Percentiles rank a stretch among this genome's conserved stretches.
These are phyloP conservation scores for Cercopithecus diana DNA, from an alignment of 2,797 vertebrate species.

Conservation along the genomic window DNA sequence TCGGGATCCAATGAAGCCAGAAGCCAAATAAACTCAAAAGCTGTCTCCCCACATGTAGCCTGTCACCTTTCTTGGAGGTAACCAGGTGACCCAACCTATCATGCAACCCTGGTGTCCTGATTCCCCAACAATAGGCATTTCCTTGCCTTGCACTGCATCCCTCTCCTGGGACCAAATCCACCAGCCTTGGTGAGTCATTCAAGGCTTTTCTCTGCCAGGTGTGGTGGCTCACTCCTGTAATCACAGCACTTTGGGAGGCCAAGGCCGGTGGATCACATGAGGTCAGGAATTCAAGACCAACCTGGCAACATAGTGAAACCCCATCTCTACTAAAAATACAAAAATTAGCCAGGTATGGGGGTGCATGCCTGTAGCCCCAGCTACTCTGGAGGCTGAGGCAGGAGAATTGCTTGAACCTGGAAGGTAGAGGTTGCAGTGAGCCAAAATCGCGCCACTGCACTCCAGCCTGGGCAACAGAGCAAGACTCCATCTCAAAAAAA, in stretches of 20 bases:
- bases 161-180: neutral
- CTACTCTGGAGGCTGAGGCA: neutral
- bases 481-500: neutral
- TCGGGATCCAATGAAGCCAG: constrained; percentile 75
- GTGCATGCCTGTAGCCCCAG: neutral
- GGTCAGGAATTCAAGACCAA: neutral
- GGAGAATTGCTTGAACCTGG: neutral
- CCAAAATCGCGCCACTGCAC: neutral
- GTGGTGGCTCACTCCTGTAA: neutral
- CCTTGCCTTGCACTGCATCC: no score
- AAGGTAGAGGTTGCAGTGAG: neutral
- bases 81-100: neutral
- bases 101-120: neutral
- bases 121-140: neutral
- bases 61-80: neutral
- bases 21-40: constrained; percentile 81
- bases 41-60: constrained; percentile 50
- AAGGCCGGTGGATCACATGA: neutral
- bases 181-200: neutral
- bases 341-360: neutral
- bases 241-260: neutral
- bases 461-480: neutral
- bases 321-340: no score
- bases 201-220: neutral
- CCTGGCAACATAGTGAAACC: neutral